Evolutionary conservation across 2,113 vertebrate genomes (phyloP).

Genomic region (Mirza zaza): DNA sequence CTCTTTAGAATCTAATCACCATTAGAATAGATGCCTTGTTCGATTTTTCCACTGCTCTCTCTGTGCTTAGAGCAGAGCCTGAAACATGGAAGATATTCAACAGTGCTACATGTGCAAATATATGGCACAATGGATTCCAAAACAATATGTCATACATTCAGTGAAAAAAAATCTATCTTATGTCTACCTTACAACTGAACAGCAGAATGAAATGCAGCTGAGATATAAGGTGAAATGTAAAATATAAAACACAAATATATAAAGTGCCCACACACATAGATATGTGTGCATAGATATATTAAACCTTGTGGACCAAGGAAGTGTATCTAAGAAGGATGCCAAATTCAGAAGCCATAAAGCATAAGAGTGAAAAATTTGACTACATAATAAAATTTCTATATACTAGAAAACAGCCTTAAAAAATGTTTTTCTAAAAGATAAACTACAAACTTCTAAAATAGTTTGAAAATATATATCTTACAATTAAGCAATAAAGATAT

Average conservation of each 20-base stretch:
- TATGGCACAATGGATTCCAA: not conserved
- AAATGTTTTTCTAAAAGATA: not conserved
- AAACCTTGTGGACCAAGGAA: not conserved
- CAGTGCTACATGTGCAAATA: not conserved
- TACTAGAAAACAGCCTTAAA: not conserved
- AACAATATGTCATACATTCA: not conserved
- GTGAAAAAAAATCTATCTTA: not conserved
- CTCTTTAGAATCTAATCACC: not conserved
- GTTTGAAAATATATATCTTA: not conserved
- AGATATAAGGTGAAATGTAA: not conserved
- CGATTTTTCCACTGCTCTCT: not conserved
- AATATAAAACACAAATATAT: not conserved
- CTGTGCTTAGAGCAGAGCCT: not conserved
- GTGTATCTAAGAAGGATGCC: not conserved
- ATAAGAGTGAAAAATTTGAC: not conserved
- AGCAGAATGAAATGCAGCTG: not conserved
- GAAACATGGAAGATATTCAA: not conserved
- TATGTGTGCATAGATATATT: not conserved
- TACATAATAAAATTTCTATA: not conserved
- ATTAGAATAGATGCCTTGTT: not conserved
- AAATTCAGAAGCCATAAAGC: not conserved
- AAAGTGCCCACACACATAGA: not conserved
- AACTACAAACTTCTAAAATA: not conserved
- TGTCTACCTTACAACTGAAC: not conserved
- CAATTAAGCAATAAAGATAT: not conserved